These are phyloP conservation scores for Euglossa dilemma DNA, from an alignment of 1,140 invertebrate genomes.

Conservation along the genomic window DNA sequence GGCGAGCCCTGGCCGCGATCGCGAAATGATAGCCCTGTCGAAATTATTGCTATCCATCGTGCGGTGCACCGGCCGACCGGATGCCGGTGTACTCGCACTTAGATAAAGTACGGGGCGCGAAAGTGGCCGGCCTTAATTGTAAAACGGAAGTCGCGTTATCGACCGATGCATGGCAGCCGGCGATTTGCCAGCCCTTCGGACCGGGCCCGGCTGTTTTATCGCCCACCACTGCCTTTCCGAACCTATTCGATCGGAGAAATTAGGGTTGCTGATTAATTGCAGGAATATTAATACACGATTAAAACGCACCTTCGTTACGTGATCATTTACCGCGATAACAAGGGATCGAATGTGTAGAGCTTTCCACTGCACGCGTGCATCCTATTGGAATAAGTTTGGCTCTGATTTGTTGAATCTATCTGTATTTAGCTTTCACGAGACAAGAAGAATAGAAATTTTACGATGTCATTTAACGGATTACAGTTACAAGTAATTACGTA, in stretches of 20 bases:
- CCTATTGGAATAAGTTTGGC: too few relatives aligned
- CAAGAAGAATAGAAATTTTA: too few relatives aligned
- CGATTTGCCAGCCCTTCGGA: constrained; percentile 46
- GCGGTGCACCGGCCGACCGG: constrained; percentile 47
- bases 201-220: constrained; percentile 15
- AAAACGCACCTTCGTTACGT: too few relatives aligned
- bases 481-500: too few relatives aligned
- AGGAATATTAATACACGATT: neutral
- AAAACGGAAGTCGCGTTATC: constrained; percentile 78
- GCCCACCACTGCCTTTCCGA: neutral
- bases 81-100: constrained; percentile 56
- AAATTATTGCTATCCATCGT: constrained; percentile 65
- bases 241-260: neutral
- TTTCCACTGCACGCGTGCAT: too few relatives aligned
- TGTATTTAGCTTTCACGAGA: too few relatives aligned
- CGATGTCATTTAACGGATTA: too few relatives aligned
- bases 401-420: too few relatives aligned
- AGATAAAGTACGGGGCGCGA: constrained; percentile 69
- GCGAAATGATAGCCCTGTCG: constrained; percentile 62
- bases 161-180: constrained; percentile 62
- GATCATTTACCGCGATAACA: too few relatives aligned
- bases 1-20: constrained; percentile 50
- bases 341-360: too few relatives aligned
- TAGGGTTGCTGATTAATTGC: neutral
- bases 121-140: constrained; percentile 75